These are phyloP conservation scores for Standfussiana lucernea DNA, from an alignment of 2,888 invertebrate species.

Conservation along the genomic window DNA sequence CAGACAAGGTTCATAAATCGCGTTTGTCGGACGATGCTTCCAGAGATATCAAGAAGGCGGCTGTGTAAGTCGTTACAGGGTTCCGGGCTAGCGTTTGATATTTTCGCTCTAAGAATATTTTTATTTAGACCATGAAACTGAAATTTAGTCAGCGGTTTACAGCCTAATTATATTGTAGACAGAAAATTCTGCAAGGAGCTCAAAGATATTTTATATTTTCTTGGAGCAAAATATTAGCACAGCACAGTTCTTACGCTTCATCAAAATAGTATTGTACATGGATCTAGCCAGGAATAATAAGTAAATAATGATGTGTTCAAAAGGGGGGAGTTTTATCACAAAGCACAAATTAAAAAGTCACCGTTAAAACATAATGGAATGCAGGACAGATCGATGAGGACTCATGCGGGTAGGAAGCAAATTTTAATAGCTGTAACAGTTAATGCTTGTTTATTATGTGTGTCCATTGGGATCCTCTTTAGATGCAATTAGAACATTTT, in stretches of 20 bases:
- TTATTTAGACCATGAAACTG: constrained; percentile 64
- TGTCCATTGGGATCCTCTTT: constrained; percentile 24
- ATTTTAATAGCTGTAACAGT: constrained; percentile 67
- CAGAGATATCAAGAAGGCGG: constrained; percentile 76
- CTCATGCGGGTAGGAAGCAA: constrained; percentile 79
- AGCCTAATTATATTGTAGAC: constrained; percentile 34
- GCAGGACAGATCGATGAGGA: constrained; percentile 81
- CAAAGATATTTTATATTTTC: too few species aligned
- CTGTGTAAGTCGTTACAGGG: constrained; percentile 79
- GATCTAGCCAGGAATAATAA: constrained; percentile 13
- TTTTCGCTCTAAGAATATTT: constrained; percentile 76
- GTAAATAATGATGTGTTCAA: constrained; percentile 12
- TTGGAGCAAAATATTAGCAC: neutral
- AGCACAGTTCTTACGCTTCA: constrained; percentile 17
- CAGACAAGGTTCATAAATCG: constrained; percentile 58
- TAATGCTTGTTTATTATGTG: constrained; percentile 45
- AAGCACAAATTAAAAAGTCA: constrained; percentile 67
- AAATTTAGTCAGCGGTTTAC: constrained; percentile 54
- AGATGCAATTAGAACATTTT: neutral
- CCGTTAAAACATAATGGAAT: constrained; percentile 76
- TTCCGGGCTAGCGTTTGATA: constrained; percentile 79
- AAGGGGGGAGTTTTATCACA: constrained; percentile 67
- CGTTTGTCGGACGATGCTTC: constrained; percentile 67
- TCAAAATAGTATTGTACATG: constrained; percentile 20
- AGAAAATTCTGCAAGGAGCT: constrained; percentile 31